Evolutionary conservation across 2,888 invertebrate genomes (phyloP).

Genomic region (Oligia strigilis): DNA sequence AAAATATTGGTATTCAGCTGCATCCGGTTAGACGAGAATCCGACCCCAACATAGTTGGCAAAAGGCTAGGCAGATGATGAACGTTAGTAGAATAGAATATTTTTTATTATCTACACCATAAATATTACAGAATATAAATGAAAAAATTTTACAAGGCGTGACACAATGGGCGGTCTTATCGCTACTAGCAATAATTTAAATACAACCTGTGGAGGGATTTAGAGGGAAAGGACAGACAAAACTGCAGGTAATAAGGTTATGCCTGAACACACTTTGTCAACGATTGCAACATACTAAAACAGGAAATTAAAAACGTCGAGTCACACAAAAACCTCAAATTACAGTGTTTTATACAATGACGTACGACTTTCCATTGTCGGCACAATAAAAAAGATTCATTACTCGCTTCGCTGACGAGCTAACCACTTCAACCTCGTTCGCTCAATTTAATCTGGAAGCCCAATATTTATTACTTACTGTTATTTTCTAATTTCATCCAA

Average conservation of each 20-base stretch:
- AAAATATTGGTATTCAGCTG: too few relatives aligned
- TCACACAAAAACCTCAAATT: conserved; percentile 36
- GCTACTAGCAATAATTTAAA: too few relatives aligned
- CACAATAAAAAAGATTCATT: conserved; percentile 62
- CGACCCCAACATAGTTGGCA: too few relatives aligned
- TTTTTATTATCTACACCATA: too few relatives aligned
- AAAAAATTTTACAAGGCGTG: too few relatives aligned
- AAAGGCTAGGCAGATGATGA: too few relatives aligned
- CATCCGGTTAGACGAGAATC: too few relatives aligned
- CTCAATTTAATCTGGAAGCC: conserved; percentile 61
- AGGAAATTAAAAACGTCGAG: conserved; percentile 39
- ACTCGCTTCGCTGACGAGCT: conserved; percentile 55
- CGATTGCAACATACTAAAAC: conserved; percentile 34
- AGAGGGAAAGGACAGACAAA: too few relatives aligned
- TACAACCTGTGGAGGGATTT: too few relatives aligned
- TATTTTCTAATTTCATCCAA: conserved; percentile 55
- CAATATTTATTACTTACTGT: conserved; percentile 56
- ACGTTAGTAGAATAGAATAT: too few relatives aligned
- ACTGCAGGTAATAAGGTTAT: neutral
- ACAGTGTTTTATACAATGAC: conserved; percentile 38
- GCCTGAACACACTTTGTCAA: conserved; percentile 29
- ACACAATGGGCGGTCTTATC: too few relatives aligned
- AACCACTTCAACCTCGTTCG: conserved; percentile 59
- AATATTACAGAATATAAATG: too few relatives aligned
- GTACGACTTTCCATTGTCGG: conserved; percentile 46